Base-by-base conservation (phyloP, 2,113 vertebrate species). In the Nanorana parkeri region DNA sequence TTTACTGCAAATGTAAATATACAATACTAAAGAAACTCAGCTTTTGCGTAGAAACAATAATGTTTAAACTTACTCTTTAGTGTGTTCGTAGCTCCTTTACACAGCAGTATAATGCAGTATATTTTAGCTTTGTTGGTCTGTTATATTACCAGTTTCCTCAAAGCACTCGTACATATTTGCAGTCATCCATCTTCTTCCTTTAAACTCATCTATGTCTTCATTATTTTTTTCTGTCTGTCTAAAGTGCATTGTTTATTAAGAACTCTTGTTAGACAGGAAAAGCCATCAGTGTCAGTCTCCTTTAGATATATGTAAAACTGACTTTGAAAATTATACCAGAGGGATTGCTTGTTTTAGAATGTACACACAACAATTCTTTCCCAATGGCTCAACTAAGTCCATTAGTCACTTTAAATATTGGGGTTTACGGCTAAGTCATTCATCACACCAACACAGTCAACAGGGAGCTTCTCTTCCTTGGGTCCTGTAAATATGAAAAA, bases 381-480 rank as follows among this genome's bases (percentile, higher is more conserved):
- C 71, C 69, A 56, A 65, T 64, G 61, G 80, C 63, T 26, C 69
- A 75, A 67, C 68, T 66, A 73, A 26, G 29, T 69, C 80, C 80
- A 82, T 82, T 82, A 82, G 60, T 82, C 61, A 82, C 61, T 75
- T 74, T 82, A 74, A 81, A 74, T 82, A 82, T 82, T 75, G 80
- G 69, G 68, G 52, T 82, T 75, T 67, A 41, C 80, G 56, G 51
- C 55, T 16, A 55, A 75, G 17, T 21, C 80, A 82, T 82, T 75
- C 51, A 82, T 82, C 80, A 82, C 28, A 24, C 41, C 29, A 58
- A 47, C 58, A 19, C 10, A 73, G 60, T 67, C 69, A 58, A 28
- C 8, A 23, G 78, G 64, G 78, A 71, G 68, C 17, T 61, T 80
- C 32, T 80, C 78, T 61, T 68, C 52, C 77, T 58, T 71, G 67